Base-by-base conservation (phyloP, 2,113 vertebrate species). In the Vidua macroura region DNA sequence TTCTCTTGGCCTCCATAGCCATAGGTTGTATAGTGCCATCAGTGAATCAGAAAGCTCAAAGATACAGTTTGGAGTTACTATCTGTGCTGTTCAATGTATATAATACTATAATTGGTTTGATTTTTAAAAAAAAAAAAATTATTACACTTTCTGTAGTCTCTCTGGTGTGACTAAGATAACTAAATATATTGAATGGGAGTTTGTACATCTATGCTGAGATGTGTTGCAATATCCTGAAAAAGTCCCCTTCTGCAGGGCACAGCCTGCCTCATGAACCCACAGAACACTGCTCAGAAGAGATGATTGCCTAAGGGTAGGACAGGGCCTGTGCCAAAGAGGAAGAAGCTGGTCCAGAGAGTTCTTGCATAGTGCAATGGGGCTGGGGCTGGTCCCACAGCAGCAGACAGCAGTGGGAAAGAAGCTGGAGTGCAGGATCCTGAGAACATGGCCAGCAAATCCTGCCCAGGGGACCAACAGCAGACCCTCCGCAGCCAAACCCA, bases 371-470 rank as follows among this genome's bases (percentile, higher is more conserved):
- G 51, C 19, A 3, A 22, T 76, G 85, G 12, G 81, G 31, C 35
- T 48, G 60, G 30, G 60, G 24, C 43, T 0, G 1, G 49, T 73
- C 81, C 76, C 0, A 1, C 1, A 10, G 76, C 69, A 75, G 78
- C 11, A 67, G 85, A 87, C 41, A 78, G 73, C 76, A 76, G 39
- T 74, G 84, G 69, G 88, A 94, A 90, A 4, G 46, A 60, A 85
- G 46, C 53, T 3, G 22, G 76, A 93, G 84, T 0, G 1, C 59
- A 60, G 77, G 80, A 92, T 87, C 91, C 95, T 96, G 94, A 93
- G 95, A 96, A 90, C 3, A 7, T 41, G 60, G 70, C 63, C 82
- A 7, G 0, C 3, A 2, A 81, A 60, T 68, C 69, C 64, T 13
- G 16, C 83, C 85, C 88, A 51, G 60, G 85, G 91, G 86, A 95